Evolutionary conservation across 2,888 invertebrate species (phyloP), one percentile per base, ranked within the genome.

Genomic region (Formica aserva): DNA sequence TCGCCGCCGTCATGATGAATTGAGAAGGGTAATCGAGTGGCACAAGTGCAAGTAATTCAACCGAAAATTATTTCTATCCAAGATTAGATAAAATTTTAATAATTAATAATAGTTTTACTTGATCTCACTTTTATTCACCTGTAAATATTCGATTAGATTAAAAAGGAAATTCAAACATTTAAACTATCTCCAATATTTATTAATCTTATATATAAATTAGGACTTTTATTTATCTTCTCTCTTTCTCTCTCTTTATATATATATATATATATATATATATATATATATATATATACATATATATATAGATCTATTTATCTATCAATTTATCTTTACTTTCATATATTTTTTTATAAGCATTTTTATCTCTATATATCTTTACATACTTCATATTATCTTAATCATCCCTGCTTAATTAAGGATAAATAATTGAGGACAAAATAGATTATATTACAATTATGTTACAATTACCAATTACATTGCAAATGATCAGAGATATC

Each of bases 11-110:
- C 22, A 38, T 65, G n/a, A 48, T 57, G 65, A 76, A 48, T 22
- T 26, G 35, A 76, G 35, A 63, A n/a, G 35, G 38, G 26, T 76
- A 66, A 77, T 77, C 55, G 55, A 55, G 29, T 26, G 15, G n/a
- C 41, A 26, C 22, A 38, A 35, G 11, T 35, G 15, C 5, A 13
- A 26, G 6, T 38, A 76, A 65, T 38, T 55, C 26, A 15, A 65
- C 18, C 38, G 35, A 66, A 66, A 38, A 26, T 35, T n/a, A 38
- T 66, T 13, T 32, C 22, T 65, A 1, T 9, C 18, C 18, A 18
- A 63, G 6, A n/a, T 35, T 35, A 22, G 15, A 15, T 18, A 15
- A 65, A 76, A 52, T 26, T 65, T 76, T 65, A 52, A 52, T 63
- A 35, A 18, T 60, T 15, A 69, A 13, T 38, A 60, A 74, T 13